phyloP scores from a whole-genome alignment of 2,113 vertebrate species.

The Vidua macroura region DNA sequence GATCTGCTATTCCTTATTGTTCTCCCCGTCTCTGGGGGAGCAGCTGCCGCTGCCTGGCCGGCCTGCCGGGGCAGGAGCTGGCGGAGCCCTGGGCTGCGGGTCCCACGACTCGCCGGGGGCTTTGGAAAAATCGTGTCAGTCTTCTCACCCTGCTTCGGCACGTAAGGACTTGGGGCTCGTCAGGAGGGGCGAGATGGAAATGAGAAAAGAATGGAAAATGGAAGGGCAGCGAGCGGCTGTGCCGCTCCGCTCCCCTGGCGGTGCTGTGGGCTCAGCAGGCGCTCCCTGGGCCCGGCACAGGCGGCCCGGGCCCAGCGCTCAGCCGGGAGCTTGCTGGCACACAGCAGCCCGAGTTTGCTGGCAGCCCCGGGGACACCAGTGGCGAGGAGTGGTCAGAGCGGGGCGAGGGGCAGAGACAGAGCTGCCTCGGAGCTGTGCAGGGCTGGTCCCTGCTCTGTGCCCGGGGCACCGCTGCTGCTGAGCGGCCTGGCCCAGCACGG shows the following conservation, averaged over 20 bases:
- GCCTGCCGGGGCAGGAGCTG: constrained; percentile 26
- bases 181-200: not conserved
- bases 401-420: not conserved
- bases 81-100: not conserved
- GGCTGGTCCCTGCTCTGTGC: accelerated
- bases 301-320: not conserved
- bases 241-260: not conserved
- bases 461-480: accelerated
- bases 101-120: constrained; percentile 11
- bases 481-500: accelerated
- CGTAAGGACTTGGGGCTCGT: not conserved
- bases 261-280: not conserved
- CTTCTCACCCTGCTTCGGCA: not conserved
- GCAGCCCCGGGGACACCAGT: not conserved
- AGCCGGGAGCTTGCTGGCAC: not conserved
- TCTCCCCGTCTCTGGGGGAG: constrained; percentile 29
- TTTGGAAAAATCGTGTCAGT: constrained; percentile 46
- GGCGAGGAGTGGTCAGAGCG: not conserved
- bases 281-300: not conserved
- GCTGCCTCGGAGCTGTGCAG: not conserved
- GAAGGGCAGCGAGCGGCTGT: not conserved
- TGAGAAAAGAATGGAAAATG: not conserved
- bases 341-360: accelerated
- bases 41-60: not conserved
- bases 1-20: constrained; percentile 58